Conservation (phyloP, 2,797 vertebrate genomes). For the Silurus lanzhouensis region DNA sequence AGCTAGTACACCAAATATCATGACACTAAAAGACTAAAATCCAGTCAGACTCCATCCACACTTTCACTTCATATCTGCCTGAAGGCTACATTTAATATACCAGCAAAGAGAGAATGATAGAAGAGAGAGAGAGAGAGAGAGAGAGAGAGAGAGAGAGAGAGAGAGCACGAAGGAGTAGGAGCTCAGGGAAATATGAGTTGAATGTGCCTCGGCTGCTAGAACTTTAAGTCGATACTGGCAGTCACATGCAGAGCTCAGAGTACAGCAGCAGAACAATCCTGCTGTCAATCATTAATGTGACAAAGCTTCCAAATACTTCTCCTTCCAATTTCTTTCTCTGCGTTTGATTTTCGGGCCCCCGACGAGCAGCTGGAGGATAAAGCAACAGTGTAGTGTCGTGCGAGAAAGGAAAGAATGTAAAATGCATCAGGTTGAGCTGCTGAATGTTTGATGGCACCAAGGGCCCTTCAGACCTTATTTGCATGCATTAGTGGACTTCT, state of each 20-base stretch:
- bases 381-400: not conserved
- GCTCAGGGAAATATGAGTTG: slow-evolving; percentile 28
- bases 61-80: slow-evolving; percentile 9
- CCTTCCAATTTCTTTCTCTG: not conserved
- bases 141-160: not conserved
- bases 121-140: not conserved
- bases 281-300: slow-evolving; percentile 7
- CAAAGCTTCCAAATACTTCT: slow-evolving; percentile 28
- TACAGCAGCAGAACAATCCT: slow-evolving; percentile 26
- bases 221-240: slow-evolving; percentile 33
- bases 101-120: not conserved
- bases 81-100: slow-evolving; percentile 34
- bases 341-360: not conserved
- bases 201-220: slow-evolving; percentile 4
- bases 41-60: slow-evolving; percentile 3
- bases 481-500: slow-evolving; percentile 34
- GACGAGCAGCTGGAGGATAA: slow-evolving; percentile 18
- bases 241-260: slow-evolving; percentile 11
- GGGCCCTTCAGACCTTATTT: slow-evolving; percentile 38
- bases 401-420: not conserved
- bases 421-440: slow-evolving; percentile 24
- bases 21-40: slow-evolving; percentile 2
- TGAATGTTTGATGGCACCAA: slow-evolving; percentile 42
- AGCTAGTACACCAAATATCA: not conserved
- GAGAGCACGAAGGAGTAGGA: not conserved